Evolutionary conservation across 2,888 invertebrate species (phyloP).

Genomic region (Pachycephus smyrnensis): DNA sequence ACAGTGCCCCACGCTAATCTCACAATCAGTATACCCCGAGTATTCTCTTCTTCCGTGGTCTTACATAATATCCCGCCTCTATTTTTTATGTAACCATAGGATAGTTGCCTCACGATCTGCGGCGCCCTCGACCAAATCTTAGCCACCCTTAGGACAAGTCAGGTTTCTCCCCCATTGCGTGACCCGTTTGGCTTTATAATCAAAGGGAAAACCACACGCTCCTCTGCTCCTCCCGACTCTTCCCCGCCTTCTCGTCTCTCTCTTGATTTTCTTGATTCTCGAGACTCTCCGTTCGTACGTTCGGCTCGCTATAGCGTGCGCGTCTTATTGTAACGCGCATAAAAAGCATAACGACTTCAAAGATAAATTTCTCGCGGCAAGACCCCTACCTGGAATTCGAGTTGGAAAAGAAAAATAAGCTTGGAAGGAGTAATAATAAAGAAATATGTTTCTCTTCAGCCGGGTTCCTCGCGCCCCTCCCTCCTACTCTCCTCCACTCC

Average conservation of each 20-base stretch:
- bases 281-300: no score
- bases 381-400: conserved; percentile 57
- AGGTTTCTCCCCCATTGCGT: no score
- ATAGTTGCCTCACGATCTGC: no score
- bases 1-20: no score
- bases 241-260: conserved; percentile 17
- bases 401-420: conserved; percentile 65
- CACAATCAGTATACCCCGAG: no score
- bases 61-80: no score
- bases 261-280: no score
- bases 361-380: conserved; percentile 51
- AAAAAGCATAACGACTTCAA: conserved; percentile 59
- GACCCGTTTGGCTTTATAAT: no score
- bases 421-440: conserved; percentile 66
- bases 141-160: no score
- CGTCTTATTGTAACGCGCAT: conserved; percentile 30
- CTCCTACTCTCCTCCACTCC: conserved; percentile 24
- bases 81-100: no score
- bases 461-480: conserved; percentile 32
- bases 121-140: no score
- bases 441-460: conserved; percentile 66
- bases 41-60: no score
- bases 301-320: neutral
- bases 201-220: neutral
- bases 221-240: neutral